Evolutionary conservation across 2,888 invertebrate species (phyloP).

Genomic region (Creontiades dilutus): DNA sequence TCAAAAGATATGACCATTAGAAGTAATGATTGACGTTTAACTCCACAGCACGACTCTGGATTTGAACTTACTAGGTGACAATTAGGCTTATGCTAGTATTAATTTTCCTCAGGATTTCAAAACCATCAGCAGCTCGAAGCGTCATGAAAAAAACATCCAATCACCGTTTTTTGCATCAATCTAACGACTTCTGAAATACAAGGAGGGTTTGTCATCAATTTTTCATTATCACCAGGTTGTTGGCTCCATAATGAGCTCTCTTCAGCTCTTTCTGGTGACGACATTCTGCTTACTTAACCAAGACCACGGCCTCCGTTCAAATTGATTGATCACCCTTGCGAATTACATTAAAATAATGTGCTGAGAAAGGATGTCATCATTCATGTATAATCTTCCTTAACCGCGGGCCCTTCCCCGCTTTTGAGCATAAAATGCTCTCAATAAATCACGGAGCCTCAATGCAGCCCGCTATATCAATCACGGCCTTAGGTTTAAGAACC

Average conservation of each 20-base stretch:
- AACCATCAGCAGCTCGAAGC: too few relatives aligned
- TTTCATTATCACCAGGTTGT: neutral
- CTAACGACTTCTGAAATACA: too few relatives aligned
- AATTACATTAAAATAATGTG: slow-evolving; percentile 47
- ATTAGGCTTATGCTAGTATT: too few relatives aligned
- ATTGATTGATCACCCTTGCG: slow-evolving; percentile 46
- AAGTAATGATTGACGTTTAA: too few relatives aligned
- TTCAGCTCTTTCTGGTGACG: neutral
- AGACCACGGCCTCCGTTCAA: neutral
- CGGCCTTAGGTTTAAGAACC: neutral
- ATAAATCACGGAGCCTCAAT: slow-evolving; percentile 25
- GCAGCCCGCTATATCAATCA: slow-evolving; percentile 23
- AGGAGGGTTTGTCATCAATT: neutral
- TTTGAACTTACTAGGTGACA: too few relatives aligned
- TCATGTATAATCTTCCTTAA: slow-evolving; percentile 52
- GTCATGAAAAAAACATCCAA: too few relatives aligned
- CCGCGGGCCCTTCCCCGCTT: neutral
- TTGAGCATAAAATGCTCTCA: slow-evolving; percentile 10
- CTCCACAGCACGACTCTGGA: too few relatives aligned
- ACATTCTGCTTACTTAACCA: slow-evolving; percentile 20
- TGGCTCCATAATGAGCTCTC: slow-evolving; percentile 6
- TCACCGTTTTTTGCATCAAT: too few relatives aligned
- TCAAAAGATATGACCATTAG: too few relatives aligned
- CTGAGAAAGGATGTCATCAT: slow-evolving; percentile 47
- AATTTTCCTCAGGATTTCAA: too few relatives aligned